Evolutionary conservation across 1,140 invertebrate genomes (phyloP).

Genomic region (Sitobion miscanthi): DNA sequence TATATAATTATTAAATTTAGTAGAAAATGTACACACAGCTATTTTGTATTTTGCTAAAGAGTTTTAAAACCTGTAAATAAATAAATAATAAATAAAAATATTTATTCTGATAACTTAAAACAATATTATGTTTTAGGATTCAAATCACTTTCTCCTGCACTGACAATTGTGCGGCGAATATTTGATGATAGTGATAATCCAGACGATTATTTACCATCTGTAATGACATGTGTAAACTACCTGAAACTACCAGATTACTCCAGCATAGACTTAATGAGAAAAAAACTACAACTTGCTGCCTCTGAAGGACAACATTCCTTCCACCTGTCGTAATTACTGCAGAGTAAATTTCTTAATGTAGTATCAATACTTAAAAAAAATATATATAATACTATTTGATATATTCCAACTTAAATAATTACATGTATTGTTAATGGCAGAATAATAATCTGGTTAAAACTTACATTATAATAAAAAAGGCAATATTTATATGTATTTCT

Average conservation of each 20-base stretch:
- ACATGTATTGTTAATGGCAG: slow-evolving; percentile 11
- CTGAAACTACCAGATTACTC: slow-evolving; percentile 98
- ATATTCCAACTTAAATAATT: slow-evolving; percentile 40
- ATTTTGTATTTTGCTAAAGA: too few relatives aligned
- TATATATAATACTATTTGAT: slow-evolving; percentile 12
- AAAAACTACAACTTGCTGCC: slow-evolving; percentile 87
- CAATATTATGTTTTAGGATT: slow-evolving; percentile 74
- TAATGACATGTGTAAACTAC: slow-evolving; percentile 99
- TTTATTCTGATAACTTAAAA: not conserved
- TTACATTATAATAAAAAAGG: slow-evolving; percentile 33
- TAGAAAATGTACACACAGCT: too few relatives aligned
- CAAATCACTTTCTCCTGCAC: slow-evolving; percentile 89
- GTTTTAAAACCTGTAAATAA: too few relatives aligned
- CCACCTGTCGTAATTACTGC: slow-evolving; percentile 83
- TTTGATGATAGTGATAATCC: slow-evolving; percentile 88
- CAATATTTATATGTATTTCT: slow-evolving; percentile 28
- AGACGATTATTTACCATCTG: slow-evolving; percentile 96
- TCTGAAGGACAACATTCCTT: slow-evolving; percentile 97
- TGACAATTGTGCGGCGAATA: slow-evolving; percentile 96
- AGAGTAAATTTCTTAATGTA: slow-evolving; percentile 26
- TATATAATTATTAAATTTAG: too few relatives aligned
- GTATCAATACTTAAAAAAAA: slow-evolving; percentile 7
- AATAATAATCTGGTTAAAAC: slow-evolving; percentile 10
- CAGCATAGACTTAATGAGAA: slow-evolving; percentile 88
- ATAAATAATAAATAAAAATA: too few relatives aligned